Evolutionary conservation across 2,113 vertebrate species (phyloP).

Genomic region (Gymnorhina tibicen): DNA sequence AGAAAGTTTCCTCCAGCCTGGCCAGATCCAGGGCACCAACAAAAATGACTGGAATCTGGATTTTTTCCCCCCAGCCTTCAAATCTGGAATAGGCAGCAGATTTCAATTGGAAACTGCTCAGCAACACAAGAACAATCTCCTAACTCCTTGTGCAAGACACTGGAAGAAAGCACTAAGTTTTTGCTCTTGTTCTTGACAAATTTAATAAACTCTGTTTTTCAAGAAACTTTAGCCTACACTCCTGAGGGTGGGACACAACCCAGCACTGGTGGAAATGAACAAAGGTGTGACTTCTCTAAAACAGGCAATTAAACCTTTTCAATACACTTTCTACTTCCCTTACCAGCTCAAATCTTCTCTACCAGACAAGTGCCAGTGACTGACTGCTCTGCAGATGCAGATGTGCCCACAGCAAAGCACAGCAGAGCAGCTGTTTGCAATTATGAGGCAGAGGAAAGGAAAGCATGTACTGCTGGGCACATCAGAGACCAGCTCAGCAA

Average conservation of each 20-base stretch:
- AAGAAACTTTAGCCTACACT: neutral
- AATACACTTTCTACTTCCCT: neutral
- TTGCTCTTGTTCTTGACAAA: neutral
- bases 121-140: neutral
- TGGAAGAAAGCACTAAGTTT: neutral
- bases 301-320: neutral
- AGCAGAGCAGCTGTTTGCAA: neutral
- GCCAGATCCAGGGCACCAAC: neutral
- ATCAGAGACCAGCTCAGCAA: neutral
- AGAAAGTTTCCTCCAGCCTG: neutral
- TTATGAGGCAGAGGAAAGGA: neutral
- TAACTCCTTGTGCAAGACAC: neutral
- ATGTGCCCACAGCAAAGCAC: neutral
- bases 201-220: neutral
- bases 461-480: neutral
- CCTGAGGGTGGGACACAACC: neutral
- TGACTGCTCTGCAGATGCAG: neutral
- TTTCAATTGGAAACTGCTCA: neutral
- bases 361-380: neutral
- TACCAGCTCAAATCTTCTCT: neutral
- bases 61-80: neutral
- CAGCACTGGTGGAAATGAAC: neutral
- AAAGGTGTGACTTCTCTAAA: neutral
- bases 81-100: neutral
- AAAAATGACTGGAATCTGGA: neutral